Evolutionary conservation across 2,113 vertebrate species (phyloP), one percentile per base, ranked within the genome.

Genomic region (Cromileptes altivelis): DNA sequence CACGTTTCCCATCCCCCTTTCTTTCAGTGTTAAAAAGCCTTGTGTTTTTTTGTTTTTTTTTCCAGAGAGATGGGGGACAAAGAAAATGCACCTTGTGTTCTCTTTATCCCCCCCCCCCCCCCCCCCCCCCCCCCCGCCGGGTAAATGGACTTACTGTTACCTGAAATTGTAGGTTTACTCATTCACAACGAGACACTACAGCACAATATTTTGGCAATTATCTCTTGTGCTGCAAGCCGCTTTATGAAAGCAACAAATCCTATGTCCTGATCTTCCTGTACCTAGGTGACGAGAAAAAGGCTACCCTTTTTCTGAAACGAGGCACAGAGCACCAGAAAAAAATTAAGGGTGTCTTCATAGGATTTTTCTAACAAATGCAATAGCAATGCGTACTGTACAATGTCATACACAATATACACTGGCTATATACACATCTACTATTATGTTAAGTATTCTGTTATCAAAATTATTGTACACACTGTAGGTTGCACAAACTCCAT

Each of bases 81-180:
- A 45, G 42, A 3, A 45, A 45, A 45, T 3, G 42, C 42, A 11
- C 11, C 42, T 45, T 45, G 3, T 12, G 11, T 45, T 45, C 7
- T 10, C 42, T 45, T 37, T 45, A 9, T 45, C 11, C 42, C 42
- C 11, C 42, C 42, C 42, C 11, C 42, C 42, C 42, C 11, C 42
- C 42, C 42, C 11, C 42, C 42, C 42, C 11, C 42, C 42, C n/a
- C n/a, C 42, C 11, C 42, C 42, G 2, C 2, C 10, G 9, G 42
- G 42, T 14, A 71, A 85, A 80, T 82, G 52, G 14, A 37, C 49
- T 77, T 80, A 77, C 75, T 87, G 61, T 85, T 70, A 56, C 49
- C 58, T 78, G 56, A 84, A 81, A 89, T 81, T 70, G 78, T 27
- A 25, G 47, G 27, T 74, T 76, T 63, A 62, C 55, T 82, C 72